Conservation (phyloP, 2,113 vertebrate genomes). For the Brachyistius frenatus region DNA sequence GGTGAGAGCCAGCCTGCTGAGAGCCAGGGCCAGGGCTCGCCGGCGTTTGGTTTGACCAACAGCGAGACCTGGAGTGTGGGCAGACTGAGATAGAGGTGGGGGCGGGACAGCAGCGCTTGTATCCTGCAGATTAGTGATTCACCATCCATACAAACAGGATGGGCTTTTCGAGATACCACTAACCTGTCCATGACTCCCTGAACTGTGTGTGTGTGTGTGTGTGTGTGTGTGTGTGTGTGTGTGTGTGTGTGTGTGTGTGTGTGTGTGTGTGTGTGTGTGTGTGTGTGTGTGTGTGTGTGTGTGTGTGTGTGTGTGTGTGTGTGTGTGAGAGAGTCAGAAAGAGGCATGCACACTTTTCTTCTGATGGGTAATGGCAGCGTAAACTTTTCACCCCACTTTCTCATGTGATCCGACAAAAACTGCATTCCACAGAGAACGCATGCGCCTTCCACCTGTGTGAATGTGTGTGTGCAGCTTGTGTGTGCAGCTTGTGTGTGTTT, state of each 20-base stretch:
- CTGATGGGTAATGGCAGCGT: slow-evolving; percentile 59
- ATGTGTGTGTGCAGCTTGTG: slow-evolving; percentile 20
- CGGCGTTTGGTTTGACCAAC: slow-evolving; percentile 80
- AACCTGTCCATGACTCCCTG: slow-evolving; percentile 72
- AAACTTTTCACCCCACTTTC: slow-evolving; percentile 77
- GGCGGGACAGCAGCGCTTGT: slow-evolving; percentile 54
- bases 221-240: slow-evolving; percentile 18
- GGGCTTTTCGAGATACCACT: slow-evolving; percentile 70
- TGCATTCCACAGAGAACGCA: slow-evolving; percentile 56
- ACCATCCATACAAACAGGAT: slow-evolving; percentile 69
- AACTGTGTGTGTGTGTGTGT: slow-evolving; percentile 60
- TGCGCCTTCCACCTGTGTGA: slow-evolving; percentile 51
- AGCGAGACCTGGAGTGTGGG: slow-evolving; percentile 81
- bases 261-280: slow-evolving; percentile 13
- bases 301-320: slow-evolving; percentile 7
- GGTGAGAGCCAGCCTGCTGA: slow-evolving; percentile 72
- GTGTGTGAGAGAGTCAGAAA: slow-evolving; percentile 43
- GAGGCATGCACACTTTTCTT: slow-evolving; percentile 34
- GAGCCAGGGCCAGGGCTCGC: slow-evolving; percentile 58
- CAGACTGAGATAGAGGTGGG: slow-evolving; percentile 48
- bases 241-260: slow-evolving; percentile 7
- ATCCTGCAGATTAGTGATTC: slow-evolving; percentile 74
- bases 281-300: slow-evolving; percentile 52
- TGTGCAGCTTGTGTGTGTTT: slow-evolving; percentile 31
- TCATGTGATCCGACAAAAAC: slow-evolving; percentile 72